These are phyloP conservation scores for Clavelina lepadiformis DNA, from an alignment of 23 tunicate species.

Conservation along the genomic window DNA sequence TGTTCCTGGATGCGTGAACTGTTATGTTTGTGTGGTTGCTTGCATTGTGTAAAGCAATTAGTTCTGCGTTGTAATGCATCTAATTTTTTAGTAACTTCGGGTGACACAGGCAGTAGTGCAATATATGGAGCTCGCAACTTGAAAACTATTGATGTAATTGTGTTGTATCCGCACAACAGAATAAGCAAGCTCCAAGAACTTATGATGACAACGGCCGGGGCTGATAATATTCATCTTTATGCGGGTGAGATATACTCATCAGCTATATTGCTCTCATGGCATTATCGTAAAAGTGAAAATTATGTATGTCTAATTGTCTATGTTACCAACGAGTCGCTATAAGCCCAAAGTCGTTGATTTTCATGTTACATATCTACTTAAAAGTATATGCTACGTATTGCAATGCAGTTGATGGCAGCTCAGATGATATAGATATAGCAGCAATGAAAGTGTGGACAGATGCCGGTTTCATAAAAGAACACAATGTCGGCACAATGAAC, in stretches of 20 bases:
- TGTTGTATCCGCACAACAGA: conserved; percentile 45
- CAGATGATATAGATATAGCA: conserved; percentile 39
- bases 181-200: conserved; percentile 51
- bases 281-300: too few species aligned
- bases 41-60: too few species aligned
- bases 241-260: too few species aligned
- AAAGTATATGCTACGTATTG: too few species aligned
- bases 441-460: conserved; percentile 25
- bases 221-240: conserved; percentile 59
- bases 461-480: conserved; percentile 15
- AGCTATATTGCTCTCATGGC: too few species aligned
- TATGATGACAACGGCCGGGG: conserved; percentile 68
- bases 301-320: too few species aligned
- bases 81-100: conserved; percentile 49
- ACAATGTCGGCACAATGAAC: conserved; percentile 61
- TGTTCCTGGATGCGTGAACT: too few species aligned
- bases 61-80: neutral
- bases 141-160: conserved; percentile 45
- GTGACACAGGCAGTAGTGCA: conserved; percentile 87
- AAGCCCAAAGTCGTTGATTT: too few species aligned
- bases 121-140: conserved; percentile 26
- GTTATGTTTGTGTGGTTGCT: too few species aligned
- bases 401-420: conserved; percentile 47
- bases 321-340: too few species aligned
- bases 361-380: too few species aligned